phyloP scores from a whole-genome alignment of 2,113 vertebrate species.

The Halichoeres trimaculatus region DNA sequence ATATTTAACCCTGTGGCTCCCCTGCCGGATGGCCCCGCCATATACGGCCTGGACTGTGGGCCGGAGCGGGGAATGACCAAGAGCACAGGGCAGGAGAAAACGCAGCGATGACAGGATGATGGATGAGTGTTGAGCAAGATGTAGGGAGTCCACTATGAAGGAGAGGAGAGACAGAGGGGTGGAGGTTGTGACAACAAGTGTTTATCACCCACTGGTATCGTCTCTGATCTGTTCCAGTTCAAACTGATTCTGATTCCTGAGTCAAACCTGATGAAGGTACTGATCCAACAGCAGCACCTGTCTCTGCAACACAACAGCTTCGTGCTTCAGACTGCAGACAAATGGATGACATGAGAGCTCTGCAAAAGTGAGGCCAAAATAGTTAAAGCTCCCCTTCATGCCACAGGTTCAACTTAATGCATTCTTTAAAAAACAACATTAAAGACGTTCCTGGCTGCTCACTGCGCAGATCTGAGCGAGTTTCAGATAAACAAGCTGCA shows the following conservation, averaged over 20 bases:
- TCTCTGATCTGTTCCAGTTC: neutral
- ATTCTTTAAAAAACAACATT: neutral
- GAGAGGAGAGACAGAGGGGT: constrained; percentile 28
- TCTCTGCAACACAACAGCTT: too few species aligned
- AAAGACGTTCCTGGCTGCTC: neutral
- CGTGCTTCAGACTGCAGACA: too few species aligned
- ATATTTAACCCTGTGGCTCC: constrained; percentile 79
- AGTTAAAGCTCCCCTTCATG: neutral
- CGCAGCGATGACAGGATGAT: constrained; percentile 65
- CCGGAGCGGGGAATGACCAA: constrained; percentile 39
- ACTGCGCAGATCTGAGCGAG: neutral
- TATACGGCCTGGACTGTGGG: constrained; percentile 68
- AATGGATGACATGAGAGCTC: too few species aligned
- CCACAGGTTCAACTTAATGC: neutral
- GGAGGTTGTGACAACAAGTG: neutral
- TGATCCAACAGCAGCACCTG: too few species aligned
- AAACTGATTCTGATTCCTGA: neutral
- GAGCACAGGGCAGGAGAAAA: constrained; percentile 44
- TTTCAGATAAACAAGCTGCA: constrained; percentile 41
- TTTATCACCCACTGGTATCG: constrained; percentile 6
- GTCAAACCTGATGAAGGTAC: too few species aligned
- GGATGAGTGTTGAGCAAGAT: constrained; percentile 53
- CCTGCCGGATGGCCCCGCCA: constrained; percentile 67
- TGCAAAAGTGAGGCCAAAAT: too few species aligned
- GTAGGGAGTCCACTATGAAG: constrained; percentile 46